Percentiles rank a stretch among this genome's conserved stretches.
phyloP scores from a whole-genome alignment of 2,113 vertebrate genomes.

The Eretmochelys imbricata region DNA sequence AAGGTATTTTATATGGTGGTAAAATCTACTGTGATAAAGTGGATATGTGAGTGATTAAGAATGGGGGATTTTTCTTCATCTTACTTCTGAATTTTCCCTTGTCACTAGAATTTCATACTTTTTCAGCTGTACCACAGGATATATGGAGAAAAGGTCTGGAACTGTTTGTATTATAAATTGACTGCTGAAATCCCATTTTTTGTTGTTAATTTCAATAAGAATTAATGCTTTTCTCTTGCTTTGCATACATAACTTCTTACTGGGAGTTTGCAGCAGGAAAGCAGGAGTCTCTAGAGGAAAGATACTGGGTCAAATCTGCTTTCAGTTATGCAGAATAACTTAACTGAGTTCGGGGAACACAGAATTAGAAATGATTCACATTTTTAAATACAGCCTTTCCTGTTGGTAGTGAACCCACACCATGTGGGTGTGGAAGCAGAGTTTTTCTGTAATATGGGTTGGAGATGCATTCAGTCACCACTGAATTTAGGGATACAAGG shows the following conservation, averaged over 20 bases:
- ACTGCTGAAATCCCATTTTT: not conserved
- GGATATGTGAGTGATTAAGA: not conserved
- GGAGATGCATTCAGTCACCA: too few species aligned
- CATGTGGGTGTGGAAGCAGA: not conserved
- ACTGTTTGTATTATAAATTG: not conserved
- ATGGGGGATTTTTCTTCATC: constrained; percentile 10
- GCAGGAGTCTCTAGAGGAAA: not conserved
- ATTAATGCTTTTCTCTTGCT: not conserved
- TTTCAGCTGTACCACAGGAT: not conserved
- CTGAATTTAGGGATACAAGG: too few species aligned
- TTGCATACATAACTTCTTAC: not conserved
- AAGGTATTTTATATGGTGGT: constrained; percentile 33
- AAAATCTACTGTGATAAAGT: constrained; percentile 36
- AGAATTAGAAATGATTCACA: not conserved
- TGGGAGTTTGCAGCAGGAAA: not conserved
- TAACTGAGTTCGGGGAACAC: not conserved
- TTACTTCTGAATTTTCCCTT: constrained; percentile 8
- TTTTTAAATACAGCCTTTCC: not conserved
- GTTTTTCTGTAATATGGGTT: not conserved
- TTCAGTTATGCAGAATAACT: not conserved
- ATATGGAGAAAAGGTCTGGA: not conserved
- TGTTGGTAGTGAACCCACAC: not conserved
- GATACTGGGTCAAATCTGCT: not conserved
- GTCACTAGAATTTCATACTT: constrained; percentile 39
- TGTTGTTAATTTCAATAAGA: not conserved